These are phyloP conservation scores for Trematomus loennbergii DNA, from an alignment of 2,113 vertebrate genomes.

Conservation along the genomic window DNA sequence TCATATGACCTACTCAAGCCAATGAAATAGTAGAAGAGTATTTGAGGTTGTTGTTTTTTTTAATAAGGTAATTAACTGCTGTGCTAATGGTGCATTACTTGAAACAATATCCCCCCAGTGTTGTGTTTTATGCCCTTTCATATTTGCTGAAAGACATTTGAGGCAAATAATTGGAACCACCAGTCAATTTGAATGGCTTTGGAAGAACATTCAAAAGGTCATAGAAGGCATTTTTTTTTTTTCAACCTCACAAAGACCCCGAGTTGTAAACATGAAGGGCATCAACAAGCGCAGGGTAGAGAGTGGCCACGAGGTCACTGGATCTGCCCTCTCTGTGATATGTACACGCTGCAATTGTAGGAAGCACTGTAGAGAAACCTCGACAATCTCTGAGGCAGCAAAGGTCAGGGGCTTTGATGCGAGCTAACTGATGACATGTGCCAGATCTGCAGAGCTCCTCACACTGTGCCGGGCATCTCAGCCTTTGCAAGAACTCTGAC, in stretches of 20 bases:
- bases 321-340: slow-evolving; percentile 55
- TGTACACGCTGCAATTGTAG: slow-evolving; percentile 43
- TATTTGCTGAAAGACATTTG: slow-evolving; percentile 4
- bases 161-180: slow-evolving; percentile 29
- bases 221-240: slow-evolving; percentile 50
- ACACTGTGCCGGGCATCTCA: slow-evolving; percentile 45
- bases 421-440: slow-evolving; percentile 69
- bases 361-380: slow-evolving; percentile 33
- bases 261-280: slow-evolving; percentile 34
- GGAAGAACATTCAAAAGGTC: slow-evolving; percentile 56
- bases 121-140: neutral
- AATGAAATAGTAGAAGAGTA: neutral
- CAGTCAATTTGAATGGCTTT: slow-evolving; percentile 44
- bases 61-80: neutral
- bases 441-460: slow-evolving; percentile 45
- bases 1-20: neutral
- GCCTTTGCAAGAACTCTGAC: slow-evolving; percentile 57
- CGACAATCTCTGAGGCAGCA: slow-evolving; percentile 52
- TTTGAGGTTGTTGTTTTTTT: neutral
- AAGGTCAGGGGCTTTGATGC: slow-evolving; percentile 75
- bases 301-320: slow-evolving; percentile 54
- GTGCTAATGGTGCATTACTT: neutral
- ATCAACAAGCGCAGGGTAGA: slow-evolving; percentile 19
- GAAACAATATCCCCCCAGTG: neutral
- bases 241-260: slow-evolving; percentile 47